Evolutionary conservation across 2,888 invertebrate genomes (phyloP), one percentile per base, ranked within the genome.

Genomic region (Scotopteryx bipunctaria): DNA sequence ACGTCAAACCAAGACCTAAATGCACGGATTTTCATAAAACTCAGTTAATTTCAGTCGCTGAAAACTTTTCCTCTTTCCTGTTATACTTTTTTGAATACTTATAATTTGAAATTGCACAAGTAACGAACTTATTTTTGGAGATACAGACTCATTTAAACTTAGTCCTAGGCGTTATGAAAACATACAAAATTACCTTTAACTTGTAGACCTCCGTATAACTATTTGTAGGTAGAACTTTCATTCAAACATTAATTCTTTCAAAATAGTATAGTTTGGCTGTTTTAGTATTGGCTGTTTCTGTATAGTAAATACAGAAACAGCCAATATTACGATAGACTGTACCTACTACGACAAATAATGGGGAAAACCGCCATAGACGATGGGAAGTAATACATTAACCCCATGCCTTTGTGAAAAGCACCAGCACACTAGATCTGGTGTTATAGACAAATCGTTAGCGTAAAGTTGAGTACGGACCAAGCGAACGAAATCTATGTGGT

Each of bases 401-500:
- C 56, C 45, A 36, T 42, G 42, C 51, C 58, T 73, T 79, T 74
- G 78, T 71, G 78, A n/a, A n/a, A 81, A 80, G 78, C 78, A 81
- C 75, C 69, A 69, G 57, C 33, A 36, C 55, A 55, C 42, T 55
- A 57, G 56, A 59, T 66, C 64, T 57, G 41, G 5, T 5, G 1
- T 19, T 1, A 2, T 42, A 42, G 32, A 42, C 41, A 42, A 42
- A 32, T 14, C 4, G 5, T 5, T 14, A 11, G 40, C 13, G 27
- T 27, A 27, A 1, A 1, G 6, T n/a, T n/a, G n/a, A n/a, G n/a
- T n/a, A n/a, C n/a, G n/a, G n/a, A n/a, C n/a, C n/a, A n/a, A n/a
- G n/a, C n/a, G n/a, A n/a, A n/a, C n/a, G n/a, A n/a, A n/a, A n/a
- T n/a, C n/a, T n/a, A n/a, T n/a, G n/a, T n/a, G n/a, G n/a, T n/a